Conservation (phyloP, 1,140 invertebrate genomes). For the Drosophila sproati region DNA sequence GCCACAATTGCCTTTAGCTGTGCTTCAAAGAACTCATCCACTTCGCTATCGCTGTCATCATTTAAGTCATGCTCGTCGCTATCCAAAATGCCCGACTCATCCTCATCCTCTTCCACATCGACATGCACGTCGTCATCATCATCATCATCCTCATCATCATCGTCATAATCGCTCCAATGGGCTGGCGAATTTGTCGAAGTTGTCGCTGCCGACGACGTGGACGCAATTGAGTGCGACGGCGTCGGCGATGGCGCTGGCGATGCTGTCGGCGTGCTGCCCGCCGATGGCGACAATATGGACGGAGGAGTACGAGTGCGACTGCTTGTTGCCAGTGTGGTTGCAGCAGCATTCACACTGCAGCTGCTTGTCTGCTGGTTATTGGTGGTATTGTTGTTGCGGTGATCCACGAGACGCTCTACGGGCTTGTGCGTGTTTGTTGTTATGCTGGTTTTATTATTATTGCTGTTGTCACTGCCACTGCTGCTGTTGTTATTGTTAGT, state of each 20-base stretch:
- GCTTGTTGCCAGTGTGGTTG: slow-evolving; percentile 22
- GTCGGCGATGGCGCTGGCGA: slow-evolving; percentile 73
- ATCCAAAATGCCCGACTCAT: slow-evolving; percentile 42
- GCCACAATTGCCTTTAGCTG: slow-evolving; percentile 69
- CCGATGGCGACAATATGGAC: slow-evolving; percentile 71
- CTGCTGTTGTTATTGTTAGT: slow-evolving; percentile 23
- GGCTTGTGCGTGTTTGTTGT: slow-evolving; percentile 51
- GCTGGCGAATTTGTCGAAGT: slow-evolving; percentile 72
- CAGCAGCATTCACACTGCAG: slow-evolving; percentile 23
- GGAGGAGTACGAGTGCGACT: slow-evolving; percentile 57
- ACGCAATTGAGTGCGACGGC: slow-evolving; percentile 75
- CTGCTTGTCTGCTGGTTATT: slow-evolving; percentile 35
- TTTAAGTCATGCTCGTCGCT: slow-evolving; percentile 55
- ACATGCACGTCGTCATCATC: slow-evolving; percentile 31
- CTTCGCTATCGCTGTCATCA: slow-evolving; percentile 46
- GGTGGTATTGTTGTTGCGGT: slow-evolving; percentile 67
- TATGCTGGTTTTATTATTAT: slow-evolving; percentile 26
- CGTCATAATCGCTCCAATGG: slow-evolving; percentile 79
- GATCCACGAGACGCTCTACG: slow-evolving; percentile 67
- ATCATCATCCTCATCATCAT: slow-evolving; percentile 64
- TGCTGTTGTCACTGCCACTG: slow-evolving; percentile 6
- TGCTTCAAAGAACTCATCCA: slow-evolving; percentile 54
- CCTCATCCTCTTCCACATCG: slow-evolving; percentile 15
- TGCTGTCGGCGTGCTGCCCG: slow-evolving; percentile 68
- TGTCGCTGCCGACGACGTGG: slow-evolving; percentile 62